Evolutionary conservation across 2,888 invertebrate genomes (phyloP), one percentile per base, ranked within the genome.

Genomic region (Drosophila meridiana): DNA sequence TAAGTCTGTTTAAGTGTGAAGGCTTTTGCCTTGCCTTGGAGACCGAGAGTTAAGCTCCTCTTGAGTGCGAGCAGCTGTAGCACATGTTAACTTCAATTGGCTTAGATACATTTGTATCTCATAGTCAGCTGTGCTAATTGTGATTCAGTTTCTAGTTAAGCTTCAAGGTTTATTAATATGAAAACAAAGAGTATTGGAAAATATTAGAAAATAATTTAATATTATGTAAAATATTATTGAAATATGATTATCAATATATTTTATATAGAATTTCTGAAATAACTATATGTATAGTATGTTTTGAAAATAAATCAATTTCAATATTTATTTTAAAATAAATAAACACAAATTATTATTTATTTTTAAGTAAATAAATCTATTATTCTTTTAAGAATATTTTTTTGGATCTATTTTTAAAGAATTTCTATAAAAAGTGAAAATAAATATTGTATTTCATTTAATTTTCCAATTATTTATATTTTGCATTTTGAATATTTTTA

Each of bases 1-100:
- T n/a, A 53, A 57, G n/a, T 38, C 14, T 0, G n/a, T 42, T 62
- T 9, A 9, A 9, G 59, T 20, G 28, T 36, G n/a, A 28, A 36
- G 43, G 28, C 34, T 30, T 30, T 62, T 45, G 32, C 42, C 52
- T 62, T 45, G 32, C 42, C 52, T 52, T 52, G 52, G 52, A 13
- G 6, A n/a, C 30, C 42, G 0, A 56, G 1, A 6, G 11, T 4
- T 26, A 7, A 20, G 20, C n/a, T 50, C 32, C 5, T 30, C n/a
- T 5, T 36, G 14, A 8, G 28, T 9, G n/a, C 6, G n/a, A 5
- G n/a, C 28, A 26, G 57, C 26, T 45, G 56, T 8, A 13, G 20
- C 50, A 50, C 50, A 32, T 34, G 13, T 20, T 20, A 52, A 13
- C 20, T 36, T 52, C 34, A 52, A 13, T 52, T 28, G 9, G n/a